Base-by-base conservation (phyloP, 2,113 vertebrate genomes). In the Lethenteron reissneri region DNA sequence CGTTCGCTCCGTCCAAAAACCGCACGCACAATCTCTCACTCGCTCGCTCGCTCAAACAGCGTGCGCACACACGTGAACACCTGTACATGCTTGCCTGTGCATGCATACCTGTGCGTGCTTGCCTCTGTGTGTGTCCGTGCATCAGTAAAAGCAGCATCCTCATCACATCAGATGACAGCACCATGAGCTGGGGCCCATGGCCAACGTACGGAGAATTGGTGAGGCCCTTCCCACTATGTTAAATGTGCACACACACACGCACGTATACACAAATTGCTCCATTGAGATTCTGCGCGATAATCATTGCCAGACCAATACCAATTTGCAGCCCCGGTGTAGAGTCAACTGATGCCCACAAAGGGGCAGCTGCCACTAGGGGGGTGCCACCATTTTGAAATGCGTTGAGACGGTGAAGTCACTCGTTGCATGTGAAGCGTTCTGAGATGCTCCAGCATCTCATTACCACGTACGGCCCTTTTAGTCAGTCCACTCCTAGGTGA, bases 181-280 rank as follows among this genome's bases (percentile, higher is more conserved):
- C 89, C 5, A 92, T 97, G 80, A 94, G 89, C 80, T 97, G 89
- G 88, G 92, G 92, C 0, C 90, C 91, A 0, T 94, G 89, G 0
- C 91, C 92, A 1, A 95, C 91, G 11, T 96, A 87, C 3, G 91
- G 91, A 74, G 92, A 97, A 70, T 80, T 97, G 88, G 92, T 95
- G 78, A 84, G 85, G 17, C 2, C 69, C 19, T 19, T 14, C 59
- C 11, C 41, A 15, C 11, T 12, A 41, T 15, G 12, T 21, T 10
- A 17, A 2, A 12, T 56, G 70, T 8, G 10, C 41, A 9, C 10
- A 11, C 19, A 4, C 11, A 11, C 11, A 9, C n/a, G 9, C 15
- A 60, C 4, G 6, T 60, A 12, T 10, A 9, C 17, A 60, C 56
- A 11, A 5, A 10, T 58, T 15, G 7, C 57, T 56, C 58, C 64